Conservation (phyloP, 1,140 invertebrate genomes). For the Metopolophium dirhodum region DNA sequence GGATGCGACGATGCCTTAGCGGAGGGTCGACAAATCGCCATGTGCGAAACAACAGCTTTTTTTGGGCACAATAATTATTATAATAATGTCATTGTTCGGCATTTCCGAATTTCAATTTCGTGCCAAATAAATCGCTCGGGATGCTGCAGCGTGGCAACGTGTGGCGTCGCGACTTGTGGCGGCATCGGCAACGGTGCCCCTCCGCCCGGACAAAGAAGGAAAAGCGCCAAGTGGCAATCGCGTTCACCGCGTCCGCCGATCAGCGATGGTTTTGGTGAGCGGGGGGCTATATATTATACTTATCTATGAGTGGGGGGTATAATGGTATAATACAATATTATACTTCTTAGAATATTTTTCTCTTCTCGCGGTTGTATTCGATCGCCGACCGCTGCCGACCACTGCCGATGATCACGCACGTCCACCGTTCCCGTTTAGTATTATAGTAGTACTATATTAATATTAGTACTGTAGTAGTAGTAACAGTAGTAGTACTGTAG, state of each 20-base stretch:
- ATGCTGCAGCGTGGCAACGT: conserved; percentile 5
- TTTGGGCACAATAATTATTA: not conserved
- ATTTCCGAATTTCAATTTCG: not conserved
- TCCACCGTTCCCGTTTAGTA: not conserved
- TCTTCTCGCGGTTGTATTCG: not conserved
- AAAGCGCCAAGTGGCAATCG: not conserved
- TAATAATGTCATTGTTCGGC: not conserved
- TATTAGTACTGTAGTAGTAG: too few species aligned
- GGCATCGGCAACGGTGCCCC: not conserved
- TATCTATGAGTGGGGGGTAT: not conserved
- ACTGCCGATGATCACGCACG: not conserved
- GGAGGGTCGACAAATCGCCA: not conserved
- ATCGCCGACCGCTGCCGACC: not conserved
- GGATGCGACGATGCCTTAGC: not conserved
- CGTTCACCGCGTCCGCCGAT: not conserved
- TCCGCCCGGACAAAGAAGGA: not conserved
- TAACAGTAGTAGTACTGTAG: too few species aligned
- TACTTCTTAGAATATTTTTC: not conserved
- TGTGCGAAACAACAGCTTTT: not conserved
- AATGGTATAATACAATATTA: not conserved
- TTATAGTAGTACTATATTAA: not conserved
- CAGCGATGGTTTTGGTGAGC: not conserved
- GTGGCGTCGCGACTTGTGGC: too few species aligned
- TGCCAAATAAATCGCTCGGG: not conserved
- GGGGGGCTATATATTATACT: not conserved